These are phyloP conservation scores for Scaptodrosophila latifasciaeformis DNA, from an alignment of 2,888 invertebrate species.

Conservation along the genomic window DNA sequence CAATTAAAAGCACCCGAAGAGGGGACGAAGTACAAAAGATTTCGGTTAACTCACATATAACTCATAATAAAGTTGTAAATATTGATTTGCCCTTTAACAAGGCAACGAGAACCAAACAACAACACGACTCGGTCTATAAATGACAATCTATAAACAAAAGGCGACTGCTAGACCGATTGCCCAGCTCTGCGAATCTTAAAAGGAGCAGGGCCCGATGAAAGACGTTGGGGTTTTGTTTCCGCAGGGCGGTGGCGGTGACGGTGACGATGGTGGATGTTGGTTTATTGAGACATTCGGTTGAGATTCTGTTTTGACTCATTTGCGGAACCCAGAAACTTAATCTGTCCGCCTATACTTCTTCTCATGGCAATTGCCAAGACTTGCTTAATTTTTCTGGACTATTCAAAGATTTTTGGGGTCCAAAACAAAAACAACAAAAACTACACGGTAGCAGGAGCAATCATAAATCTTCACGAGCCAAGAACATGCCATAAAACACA, in stretches of 20 bases:
- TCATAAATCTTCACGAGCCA: constrained; percentile 44
- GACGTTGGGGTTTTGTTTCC: background rate
- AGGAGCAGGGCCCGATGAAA: too few species aligned
- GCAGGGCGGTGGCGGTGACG: too few species aligned
- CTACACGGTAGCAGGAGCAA: constrained; percentile 16
- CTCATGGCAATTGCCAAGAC: too few species aligned
- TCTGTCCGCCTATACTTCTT: too few species aligned
- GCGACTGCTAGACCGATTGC: constrained; percentile 22
- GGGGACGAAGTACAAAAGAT: background rate
- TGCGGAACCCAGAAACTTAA: too few species aligned
- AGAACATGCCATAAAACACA: constrained; percentile 65
- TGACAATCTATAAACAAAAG: constrained; percentile 25
- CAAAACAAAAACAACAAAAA: background rate
- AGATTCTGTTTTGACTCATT: constrained; percentile 36
- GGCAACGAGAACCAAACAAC: constrained; percentile 1
- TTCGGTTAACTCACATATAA: constrained; percentile 23
- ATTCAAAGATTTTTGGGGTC: background rate
- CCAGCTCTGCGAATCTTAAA: too few species aligned
- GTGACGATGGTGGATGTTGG: too few species aligned
- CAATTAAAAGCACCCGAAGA: constrained; percentile 27
- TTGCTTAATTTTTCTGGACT: too few species aligned
- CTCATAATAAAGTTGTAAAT: constrained; percentile 53
- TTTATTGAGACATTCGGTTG: constrained; percentile 36
- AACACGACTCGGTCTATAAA: constrained; percentile 31
- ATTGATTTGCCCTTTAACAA: constrained; percentile 46